Evolutionary conservation across 1,140 invertebrate species (phyloP).

Genomic region (Protaetia brevitarsis): DNA sequence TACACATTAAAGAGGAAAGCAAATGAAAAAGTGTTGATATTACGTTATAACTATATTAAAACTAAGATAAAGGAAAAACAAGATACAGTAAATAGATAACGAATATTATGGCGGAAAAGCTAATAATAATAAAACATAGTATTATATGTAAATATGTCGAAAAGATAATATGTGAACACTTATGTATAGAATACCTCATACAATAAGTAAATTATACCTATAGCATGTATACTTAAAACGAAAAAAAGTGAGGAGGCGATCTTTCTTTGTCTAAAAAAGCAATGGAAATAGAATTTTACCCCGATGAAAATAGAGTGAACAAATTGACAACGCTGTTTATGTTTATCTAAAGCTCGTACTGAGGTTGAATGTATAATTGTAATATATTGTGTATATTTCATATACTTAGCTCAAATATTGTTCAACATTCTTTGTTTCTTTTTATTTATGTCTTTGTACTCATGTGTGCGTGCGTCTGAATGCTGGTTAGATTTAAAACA

Average conservation of each 20-base stretch:
- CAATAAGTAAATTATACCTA: slow-evolving; percentile 22
- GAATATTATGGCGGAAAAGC: neutral
- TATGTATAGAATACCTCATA: slow-evolving; percentile 31
- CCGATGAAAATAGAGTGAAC: neutral
- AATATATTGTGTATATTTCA: slow-evolving; percentile 46
- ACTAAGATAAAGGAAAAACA: neutral
- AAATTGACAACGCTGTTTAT: neutral
- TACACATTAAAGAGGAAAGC: slow-evolving; percentile 29
- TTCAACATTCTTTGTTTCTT: slow-evolving; percentile 42
- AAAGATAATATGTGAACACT: slow-evolving; percentile 16
- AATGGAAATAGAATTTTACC: neutral
- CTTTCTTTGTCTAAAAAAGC: neutral
- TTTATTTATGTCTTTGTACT: slow-evolving; percentile 48
- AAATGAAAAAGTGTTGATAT: slow-evolving; percentile 25
- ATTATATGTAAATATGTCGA: slow-evolving; percentile 16
- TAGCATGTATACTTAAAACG: neutral
- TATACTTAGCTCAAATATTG: slow-evolving; percentile 42
- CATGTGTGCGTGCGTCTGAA: slow-evolving; percentile 42
- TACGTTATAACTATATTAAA: slow-evolving; percentile 29
- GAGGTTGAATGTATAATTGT: slow-evolving; percentile 41
- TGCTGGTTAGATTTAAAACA: slow-evolving; percentile 36
- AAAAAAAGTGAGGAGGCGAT: neutral
- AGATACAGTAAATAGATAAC: neutral
- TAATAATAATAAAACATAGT: neutral
- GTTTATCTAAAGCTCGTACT: slow-evolving; percentile 26